These are phyloP conservation scores for Yoshiicerus persimilis DNA, from an alignment of 1,140 invertebrate genomes.

Conservation along the genomic window DNA sequence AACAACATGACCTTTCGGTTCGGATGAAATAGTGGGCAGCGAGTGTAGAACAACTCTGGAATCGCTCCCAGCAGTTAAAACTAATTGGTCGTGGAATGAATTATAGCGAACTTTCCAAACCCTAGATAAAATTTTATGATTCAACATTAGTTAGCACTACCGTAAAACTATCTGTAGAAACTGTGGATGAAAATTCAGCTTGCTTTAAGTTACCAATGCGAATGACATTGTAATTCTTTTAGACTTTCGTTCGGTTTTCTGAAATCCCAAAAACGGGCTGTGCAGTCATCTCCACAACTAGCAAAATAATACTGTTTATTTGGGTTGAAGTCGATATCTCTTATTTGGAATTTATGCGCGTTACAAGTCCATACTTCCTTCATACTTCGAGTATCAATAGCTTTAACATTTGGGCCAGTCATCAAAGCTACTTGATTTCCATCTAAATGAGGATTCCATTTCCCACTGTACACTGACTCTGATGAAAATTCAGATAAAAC, in stretches of 20 bases:
- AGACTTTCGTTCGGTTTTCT: conserved; percentile 76
- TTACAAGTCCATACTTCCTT: conserved; percentile 79
- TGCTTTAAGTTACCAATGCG: conserved; percentile 74
- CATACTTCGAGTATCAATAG: conserved; percentile 80
- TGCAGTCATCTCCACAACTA: conserved; percentile 93
- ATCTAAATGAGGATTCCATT: conserved; percentile 93
- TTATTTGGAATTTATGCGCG: conserved; percentile 65
- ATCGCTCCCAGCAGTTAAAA: conserved; percentile 94
- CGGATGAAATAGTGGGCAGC: conserved; percentile 83
- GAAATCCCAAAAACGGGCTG: conserved; percentile 94
- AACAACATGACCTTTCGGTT: conserved; percentile 65
- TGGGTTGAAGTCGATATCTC: conserved; percentile 94
- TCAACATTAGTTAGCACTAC: neutral
- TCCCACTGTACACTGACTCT: conserved; percentile 72
- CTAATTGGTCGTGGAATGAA: conserved; percentile 92
- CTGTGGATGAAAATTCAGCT: neutral
- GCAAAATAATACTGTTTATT: conserved; percentile 93
- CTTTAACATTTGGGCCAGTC: conserved; percentile 78
- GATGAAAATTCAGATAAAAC: conserved; percentile 47
- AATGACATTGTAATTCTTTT: conserved; percentile 82
- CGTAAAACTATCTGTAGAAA: neutral
- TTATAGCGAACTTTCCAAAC: conserved; percentile 93
- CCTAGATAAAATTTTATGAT: conserved; percentile 60
- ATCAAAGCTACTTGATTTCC: conserved; percentile 79
- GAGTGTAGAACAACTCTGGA: conserved; percentile 84